phyloP scores from a whole-genome alignment of 2,797 vertebrate genomes.

The Helarctos malayanus region DNA sequence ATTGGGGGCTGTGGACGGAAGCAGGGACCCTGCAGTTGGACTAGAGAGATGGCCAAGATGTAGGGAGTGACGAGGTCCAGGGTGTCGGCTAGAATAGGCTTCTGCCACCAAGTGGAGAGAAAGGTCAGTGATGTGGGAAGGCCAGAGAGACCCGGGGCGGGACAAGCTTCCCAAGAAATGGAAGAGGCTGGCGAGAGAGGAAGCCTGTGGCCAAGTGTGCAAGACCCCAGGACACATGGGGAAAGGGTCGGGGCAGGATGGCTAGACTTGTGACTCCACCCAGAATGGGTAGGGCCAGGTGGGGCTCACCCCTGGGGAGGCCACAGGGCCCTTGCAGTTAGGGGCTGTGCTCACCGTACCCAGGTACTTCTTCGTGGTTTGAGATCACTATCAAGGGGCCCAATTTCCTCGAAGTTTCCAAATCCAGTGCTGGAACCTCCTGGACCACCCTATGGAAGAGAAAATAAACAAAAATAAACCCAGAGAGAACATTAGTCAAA shows the following conservation, averaged over 20 bases:
- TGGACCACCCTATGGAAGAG: slow-evolving; percentile 94
- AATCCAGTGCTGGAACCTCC: slow-evolving; percentile 96
- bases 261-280: background rate
- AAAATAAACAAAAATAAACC: slow-evolving; percentile 20
- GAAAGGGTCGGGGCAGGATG: rapidly evolving
- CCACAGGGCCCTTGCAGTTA: background rate
- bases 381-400: slow-evolving; percentile 92
- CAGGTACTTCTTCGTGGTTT: slow-evolving; percentile 94
- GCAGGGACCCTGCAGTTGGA: background rate
- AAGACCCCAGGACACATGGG: background rate
- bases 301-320: background rate
- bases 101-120: background rate
- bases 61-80: too few species aligned
- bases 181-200: background rate
- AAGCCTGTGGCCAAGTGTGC: background rate
- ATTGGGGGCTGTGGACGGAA: rapidly evolving
- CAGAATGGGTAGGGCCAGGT: rapidly evolving
- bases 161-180: background rate
- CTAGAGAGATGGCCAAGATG: background rate
- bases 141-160: rapidly evolving
- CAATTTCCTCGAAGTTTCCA: slow-evolving; percentile 98
- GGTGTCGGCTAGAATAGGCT: background rate
- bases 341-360: slow-evolving; percentile 88
- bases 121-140: background rate
- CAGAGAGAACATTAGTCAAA: background rate